phyloP scores from a whole-genome alignment of 2,888 invertebrate species.

The Neoaliturus tenellus region DNA sequence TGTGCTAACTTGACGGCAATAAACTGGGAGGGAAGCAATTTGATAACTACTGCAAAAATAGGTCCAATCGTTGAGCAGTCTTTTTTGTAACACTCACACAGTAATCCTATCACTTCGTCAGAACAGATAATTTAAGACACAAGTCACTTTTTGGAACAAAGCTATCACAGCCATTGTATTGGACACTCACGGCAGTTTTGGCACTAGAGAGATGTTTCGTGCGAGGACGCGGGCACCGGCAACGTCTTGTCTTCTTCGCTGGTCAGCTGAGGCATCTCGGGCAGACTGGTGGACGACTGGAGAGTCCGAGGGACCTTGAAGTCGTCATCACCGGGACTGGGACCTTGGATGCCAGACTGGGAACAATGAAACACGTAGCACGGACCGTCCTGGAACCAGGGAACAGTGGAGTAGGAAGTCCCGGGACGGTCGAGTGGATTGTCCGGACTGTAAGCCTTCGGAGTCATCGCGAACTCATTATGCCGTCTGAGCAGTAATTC shows the following conservation, averaged over 20 bases:
- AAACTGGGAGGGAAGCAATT: not conserved
- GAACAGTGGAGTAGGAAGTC: slow-evolving; percentile 32
- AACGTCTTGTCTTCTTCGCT: not conserved
- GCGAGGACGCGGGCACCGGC: not conserved
- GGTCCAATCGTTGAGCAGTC: slow-evolving; percentile 18
- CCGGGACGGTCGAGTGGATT: slow-evolving; percentile 22
- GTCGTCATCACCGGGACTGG: not conserved
- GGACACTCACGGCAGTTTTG: slow-evolving; percentile 4
- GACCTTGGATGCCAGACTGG: slow-evolving; percentile 2
- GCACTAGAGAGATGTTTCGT: slow-evolving; percentile 48
- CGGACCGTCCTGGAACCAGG: slow-evolving; percentile 50
- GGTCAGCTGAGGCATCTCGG: slow-evolving; percentile 41
- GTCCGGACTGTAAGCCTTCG: slow-evolving; percentile 26
- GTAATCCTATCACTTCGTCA: not conserved
- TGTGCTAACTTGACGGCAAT: not conserved
- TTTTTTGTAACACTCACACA: not conserved
- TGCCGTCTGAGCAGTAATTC: slow-evolving; percentile 13
- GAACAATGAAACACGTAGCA: slow-evolving; percentile 56
- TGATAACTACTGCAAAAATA: not conserved
- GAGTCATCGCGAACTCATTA: not conserved
- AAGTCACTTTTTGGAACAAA: slow-evolving; percentile 43
- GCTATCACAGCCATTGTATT: slow-evolving; percentile 38
- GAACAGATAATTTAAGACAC: slow-evolving; percentile 45
- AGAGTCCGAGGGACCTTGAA: slow-evolving; percentile 39
- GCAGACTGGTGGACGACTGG: slow-evolving; percentile 45